These are phyloP conservation scores for Otolemur crassicaudatus DNA, from an alignment of 2,797 vertebrate species.

Conservation along the genomic window DNA sequence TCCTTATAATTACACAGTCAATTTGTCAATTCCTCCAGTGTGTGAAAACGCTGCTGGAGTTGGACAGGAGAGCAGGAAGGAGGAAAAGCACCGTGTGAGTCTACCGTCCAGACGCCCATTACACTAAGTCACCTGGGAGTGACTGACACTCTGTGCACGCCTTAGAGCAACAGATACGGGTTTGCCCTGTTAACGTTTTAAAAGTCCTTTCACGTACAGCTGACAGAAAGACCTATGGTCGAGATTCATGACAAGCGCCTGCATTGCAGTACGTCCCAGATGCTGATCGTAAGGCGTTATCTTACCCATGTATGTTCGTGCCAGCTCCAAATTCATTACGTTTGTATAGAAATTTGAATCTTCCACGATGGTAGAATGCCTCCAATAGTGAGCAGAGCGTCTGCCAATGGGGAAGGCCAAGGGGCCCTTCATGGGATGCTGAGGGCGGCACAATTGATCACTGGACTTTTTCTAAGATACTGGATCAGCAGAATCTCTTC, in stretches of 20 bases:
- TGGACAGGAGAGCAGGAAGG: neutral
- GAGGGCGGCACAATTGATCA: neutral
- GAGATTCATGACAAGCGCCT: constrained; percentile 48
- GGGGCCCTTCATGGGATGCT: neutral
- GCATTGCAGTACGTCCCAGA: constrained; percentile 32
- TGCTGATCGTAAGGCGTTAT: constrained; percentile 55
- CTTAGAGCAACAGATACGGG: neutral
- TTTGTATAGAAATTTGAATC: constrained; percentile 72
- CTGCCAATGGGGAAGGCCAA: constrained; percentile 1
- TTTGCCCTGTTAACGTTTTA: constrained; percentile 37
- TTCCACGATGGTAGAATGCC: constrained; percentile 33
- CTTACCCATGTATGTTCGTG: constrained; percentile 45
- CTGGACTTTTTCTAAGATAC: constrained; percentile 22
- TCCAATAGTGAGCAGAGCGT: constrained; percentile 56
- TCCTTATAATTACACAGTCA: neutral
- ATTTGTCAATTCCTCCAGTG: neutral
- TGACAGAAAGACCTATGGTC: neutral
- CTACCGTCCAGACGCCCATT: neutral
- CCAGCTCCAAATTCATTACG: constrained; percentile 52
- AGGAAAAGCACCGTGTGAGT: neutral
- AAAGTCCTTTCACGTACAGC: constrained; percentile 33
- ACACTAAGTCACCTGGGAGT: neutral
- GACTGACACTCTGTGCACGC: neutral
- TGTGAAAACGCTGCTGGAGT: neutral
- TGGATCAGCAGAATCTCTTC: neutral